Percentiles rank a stretch among this genome's conserved stretches.
Conservation (phyloP, 2,888 invertebrate genomes). For the Andricus curvator region DNA sequence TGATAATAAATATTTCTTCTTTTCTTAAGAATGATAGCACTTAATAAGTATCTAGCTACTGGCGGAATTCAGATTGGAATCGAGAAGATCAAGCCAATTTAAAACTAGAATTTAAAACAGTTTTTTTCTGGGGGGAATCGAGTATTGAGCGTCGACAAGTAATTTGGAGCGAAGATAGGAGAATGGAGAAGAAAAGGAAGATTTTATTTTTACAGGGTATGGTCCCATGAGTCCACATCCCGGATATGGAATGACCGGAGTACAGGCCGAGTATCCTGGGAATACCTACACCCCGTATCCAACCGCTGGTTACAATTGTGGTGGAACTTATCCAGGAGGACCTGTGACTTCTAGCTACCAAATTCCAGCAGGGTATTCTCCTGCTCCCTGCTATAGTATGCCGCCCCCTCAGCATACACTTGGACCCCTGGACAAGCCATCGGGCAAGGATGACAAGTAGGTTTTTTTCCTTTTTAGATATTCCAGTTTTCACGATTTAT, state of each 20-base stretch:
- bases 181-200: constrained; percentile 57
- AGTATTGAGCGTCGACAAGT: constrained; percentile 55
- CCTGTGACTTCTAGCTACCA: constrained; percentile 82
- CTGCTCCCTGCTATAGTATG: constrained; percentile 91
- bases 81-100: background rate
- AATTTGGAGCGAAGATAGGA: constrained; percentile 56
- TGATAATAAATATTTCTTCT: background rate
- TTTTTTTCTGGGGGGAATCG: constrained; percentile 33
- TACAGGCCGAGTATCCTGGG: constrained; percentile 89
- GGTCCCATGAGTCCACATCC: constrained; percentile 92
- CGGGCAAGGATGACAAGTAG: constrained; percentile 86
- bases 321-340: constrained; percentile 78
- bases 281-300: constrained; percentile 86
- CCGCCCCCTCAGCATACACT: constrained; percentile 86
- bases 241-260: constrained; percentile 88
- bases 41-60: background rate
- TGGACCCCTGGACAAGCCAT: constrained; percentile 81
- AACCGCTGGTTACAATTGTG: constrained; percentile 82
- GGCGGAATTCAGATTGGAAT: background rate
- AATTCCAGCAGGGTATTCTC: constrained; percentile 85
- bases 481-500: background rate
- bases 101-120: constrained; percentile 1
- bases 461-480: constrained; percentile 55
- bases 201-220: constrained; percentile 82
- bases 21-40: background rate